Base-by-base conservation (phyloP, 2,113 vertebrate genomes). In the Aplodontia rufa region DNA sequence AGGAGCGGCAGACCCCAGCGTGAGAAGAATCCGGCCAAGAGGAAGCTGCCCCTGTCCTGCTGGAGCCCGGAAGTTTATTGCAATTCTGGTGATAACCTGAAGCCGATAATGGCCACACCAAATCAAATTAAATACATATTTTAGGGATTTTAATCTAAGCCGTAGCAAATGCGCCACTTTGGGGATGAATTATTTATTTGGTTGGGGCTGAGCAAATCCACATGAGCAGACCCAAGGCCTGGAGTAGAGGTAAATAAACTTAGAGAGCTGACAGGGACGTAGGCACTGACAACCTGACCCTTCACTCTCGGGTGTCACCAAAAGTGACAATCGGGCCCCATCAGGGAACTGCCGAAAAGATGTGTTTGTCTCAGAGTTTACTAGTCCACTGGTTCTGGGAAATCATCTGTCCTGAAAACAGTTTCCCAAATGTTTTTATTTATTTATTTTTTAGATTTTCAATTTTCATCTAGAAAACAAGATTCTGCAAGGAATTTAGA, bases 61-160 rank as follows among this genome's bases (percentile, higher is more conserved):
- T 26, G 87, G 81, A 72, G 37, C 40, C 80, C 49, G 3, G 26
- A 12, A 45, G 91, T 87, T 92, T 55, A 71, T 91, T 95, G 85
- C 55, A 45, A 66, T 93, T 82, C 89, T 6, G 0, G n/a, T 12
- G 58, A 37, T 93, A 64, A 84, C 83, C 89, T 11, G 32, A 74
- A 37, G 28, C 78, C 1, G 7, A 9, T 49, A 60, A 89, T 16
- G 64, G 82, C 90, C 79, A 94, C 88, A 91, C 97, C 95, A 96
- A 96, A 96, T 96, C 88, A 97, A 98, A 98, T 96, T 72, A 97
- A 97, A 97, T 92, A 91, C 96, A 96, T 94, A 96, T 96, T 97
- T 97, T 97, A 96, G 93, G 35, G 0, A 97, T 98, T 97, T 97
- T 96, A 95, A 97, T 89, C 91, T 95, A 82, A 96, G 94, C 86